Evolutionary conservation across 2,797 vertebrate genomes (phyloP).

Genomic region (Artibeus jamaicensis): DNA sequence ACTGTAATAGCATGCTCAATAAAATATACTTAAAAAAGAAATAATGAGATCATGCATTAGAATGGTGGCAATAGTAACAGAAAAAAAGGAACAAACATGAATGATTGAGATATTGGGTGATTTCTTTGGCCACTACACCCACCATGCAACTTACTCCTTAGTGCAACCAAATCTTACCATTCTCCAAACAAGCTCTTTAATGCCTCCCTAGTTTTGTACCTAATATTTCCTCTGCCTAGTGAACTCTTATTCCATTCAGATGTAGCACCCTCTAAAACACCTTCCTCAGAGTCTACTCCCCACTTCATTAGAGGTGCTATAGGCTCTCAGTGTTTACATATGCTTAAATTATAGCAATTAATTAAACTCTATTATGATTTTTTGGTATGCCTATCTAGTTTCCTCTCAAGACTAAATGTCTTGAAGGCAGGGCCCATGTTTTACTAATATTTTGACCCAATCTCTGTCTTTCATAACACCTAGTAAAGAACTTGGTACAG

Average conservation of each 20-base stretch:
- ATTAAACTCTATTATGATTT: neutral
- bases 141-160: neutral
- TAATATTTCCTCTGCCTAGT: neutral
- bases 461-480: neutral
- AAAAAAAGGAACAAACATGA: neutral
- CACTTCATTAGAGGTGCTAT: neutral
- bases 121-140: neutral
- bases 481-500: conserved; percentile 22
- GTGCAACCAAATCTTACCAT: neutral
- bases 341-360: neutral
- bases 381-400: neutral
- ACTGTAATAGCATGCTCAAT: too few species aligned
- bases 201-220: neutral
- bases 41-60: conserved; percentile 16
- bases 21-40: neutral
- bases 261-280: neutral
- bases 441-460: conserved; percentile 27
- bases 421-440: neutral
- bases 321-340: neutral
- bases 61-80: neutral
- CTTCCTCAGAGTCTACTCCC: neutral
- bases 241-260: neutral
- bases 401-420: neutral
- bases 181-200: neutral
- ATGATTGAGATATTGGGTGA: neutral